Evolutionary conservation across 2,113 vertebrate species (phyloP), one percentile per base, ranked within the genome.

Genomic region (Uria lomvia): DNA sequence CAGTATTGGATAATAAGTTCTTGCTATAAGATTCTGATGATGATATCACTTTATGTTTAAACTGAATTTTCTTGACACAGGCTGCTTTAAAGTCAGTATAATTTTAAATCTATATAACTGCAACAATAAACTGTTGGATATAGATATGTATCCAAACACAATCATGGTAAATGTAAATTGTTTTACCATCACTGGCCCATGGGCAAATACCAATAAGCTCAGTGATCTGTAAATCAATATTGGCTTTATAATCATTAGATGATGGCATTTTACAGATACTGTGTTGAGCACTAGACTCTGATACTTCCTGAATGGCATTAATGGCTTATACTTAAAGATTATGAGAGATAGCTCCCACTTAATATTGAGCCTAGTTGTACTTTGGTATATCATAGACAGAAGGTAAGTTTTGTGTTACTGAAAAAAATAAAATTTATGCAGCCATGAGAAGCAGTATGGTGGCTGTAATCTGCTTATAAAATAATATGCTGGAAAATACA

Each of bases 161-260:
- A 79, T 72, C 76, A 49, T 15, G 43, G 40, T 80, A 86, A 42
- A 79, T 24, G 47, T 68, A 95, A 93, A 56, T 80, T 50, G 63
- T 45, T 88, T 82, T 92, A 66, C 17, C 1, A 0, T 53, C 65
- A 94, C 75, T 94, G 79, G 76, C n/a, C 32, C 71, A 72, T 74
- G 88, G 84, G 84, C 74, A 75, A 71, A 94, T 65, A 87, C 16
- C 32, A 84, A 53, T 78, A 65, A 90, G 21, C 34, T 91, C 86
- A 92, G 65, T 88, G 70, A 89, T 16, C 26, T 84, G 15, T 89
- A 53, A 84, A 16, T 96, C 84, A 90, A 38, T 88, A 93, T 92
- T 95, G 86, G 53, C 56, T 93, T 97, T 94, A 75, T 82, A 74
- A 45, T 45, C 14, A 71, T 89, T 90, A 66, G 24, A 68, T 74